Base-by-base conservation (phyloP, 2,113 vertebrate genomes). In the Aegithalos caudatus region DNA sequence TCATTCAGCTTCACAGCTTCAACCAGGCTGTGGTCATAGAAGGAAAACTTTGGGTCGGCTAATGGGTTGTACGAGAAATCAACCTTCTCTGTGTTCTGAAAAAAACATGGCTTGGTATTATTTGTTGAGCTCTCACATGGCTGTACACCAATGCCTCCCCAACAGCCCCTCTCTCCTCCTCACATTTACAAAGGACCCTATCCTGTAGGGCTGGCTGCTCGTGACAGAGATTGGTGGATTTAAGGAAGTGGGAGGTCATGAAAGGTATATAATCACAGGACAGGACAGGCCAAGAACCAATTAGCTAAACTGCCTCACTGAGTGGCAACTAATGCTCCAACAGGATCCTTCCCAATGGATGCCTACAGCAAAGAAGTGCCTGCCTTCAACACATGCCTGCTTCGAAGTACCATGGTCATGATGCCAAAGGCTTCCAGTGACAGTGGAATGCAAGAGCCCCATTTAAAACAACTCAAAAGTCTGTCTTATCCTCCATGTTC, bases 61-160 rank as follows among this genome's bases (percentile, higher is more conserved):
- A 99, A 93, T 0, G 81, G 86, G 95, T 99, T 99, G 98, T 98
- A 99, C 13, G 98, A 98, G 97, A 99, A 99, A 88, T 99, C 98
- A 9, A 99, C 98, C 72, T 89, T 98, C 45, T 98, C 87, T 31
- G 98, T 99, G 31, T 97, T 98, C 99, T 99, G 44, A 97, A 96
- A 96, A 96, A 79, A 93, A 64, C 25, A 96, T 11, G 66, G 47
- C 22, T 22, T 2, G 7, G 21, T 28, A 7, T 94, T 90, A 89
- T 38, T 57, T 44, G 7, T 42, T 37, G 33, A 90, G 27, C 2
- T 78, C 12, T 84, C 38, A 6, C 13, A 47, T 1, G 10, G 16
- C 29, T 62, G 25, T 35, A 44, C 14, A 57, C 42, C 35, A 54
- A 0, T 38, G 27, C 21, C 53, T 71, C 29, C 21, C n/a, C 44